A percentile compares a stretch with the other conserved stretches of the same genome.
Conservation (phyloP, 2,113 vertebrate species). For the Echinops telfairi region DNA sequence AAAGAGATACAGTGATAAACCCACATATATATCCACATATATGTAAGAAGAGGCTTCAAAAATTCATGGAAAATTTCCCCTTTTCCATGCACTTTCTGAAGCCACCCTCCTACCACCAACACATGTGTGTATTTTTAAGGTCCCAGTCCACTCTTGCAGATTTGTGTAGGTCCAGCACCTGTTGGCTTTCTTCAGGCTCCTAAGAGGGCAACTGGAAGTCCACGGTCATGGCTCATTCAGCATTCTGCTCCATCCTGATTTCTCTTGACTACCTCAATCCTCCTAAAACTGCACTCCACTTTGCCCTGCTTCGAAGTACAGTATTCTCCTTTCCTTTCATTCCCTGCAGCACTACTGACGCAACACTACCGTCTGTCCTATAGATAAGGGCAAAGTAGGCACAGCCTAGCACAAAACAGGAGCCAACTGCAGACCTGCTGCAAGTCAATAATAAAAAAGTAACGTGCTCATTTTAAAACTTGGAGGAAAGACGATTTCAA, state of each 20-base stretch:
- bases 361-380: neutral
- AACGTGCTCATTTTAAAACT: neutral
- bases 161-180: too few species aligned
- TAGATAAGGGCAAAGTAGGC: neutral
- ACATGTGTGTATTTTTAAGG: too few species aligned
- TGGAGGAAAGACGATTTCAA: conserved; percentile 7
- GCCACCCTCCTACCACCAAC: too few species aligned
- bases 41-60: too few species aligned
- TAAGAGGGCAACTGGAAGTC: neutral
- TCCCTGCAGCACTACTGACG: neutral
- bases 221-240: neutral
- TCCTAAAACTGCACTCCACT: neutral
- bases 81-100: too few species aligned
- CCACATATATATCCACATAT: too few species aligned
- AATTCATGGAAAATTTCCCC: too few species aligned
- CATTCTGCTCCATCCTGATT: neutral
- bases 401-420: neutral
- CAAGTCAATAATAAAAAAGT: neutral
- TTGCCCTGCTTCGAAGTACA: neutral
- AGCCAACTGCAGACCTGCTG: neutral
- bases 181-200: neutral
- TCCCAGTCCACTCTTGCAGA: too few species aligned
- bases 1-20: too few species aligned
- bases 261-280: neutral
- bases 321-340: neutral